Conservation (phyloP, 1,140 invertebrate genomes). For the Bombus balteatus region DNA sequence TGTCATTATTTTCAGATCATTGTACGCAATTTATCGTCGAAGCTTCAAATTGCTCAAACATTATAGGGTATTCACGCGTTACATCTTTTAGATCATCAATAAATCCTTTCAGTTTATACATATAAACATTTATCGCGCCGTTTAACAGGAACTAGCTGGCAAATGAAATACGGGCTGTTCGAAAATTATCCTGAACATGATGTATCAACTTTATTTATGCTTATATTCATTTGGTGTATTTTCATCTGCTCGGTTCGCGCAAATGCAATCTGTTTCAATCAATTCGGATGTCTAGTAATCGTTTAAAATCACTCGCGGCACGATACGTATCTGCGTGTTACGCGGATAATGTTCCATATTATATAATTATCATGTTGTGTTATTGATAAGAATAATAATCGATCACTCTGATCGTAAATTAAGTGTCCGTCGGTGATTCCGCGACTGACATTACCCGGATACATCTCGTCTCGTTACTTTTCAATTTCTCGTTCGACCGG, state of each 20-base stretch:
- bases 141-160: background rate
- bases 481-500: constrained; percentile 24
- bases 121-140: background rate
- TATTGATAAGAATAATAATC: constrained; percentile 39
- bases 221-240: too few species aligned
- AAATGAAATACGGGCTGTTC: background rate
- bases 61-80: background rate
- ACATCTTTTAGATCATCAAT: background rate
- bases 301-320: background rate
- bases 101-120: background rate
- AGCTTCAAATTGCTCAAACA: background rate
- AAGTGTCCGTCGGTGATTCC: constrained; percentile 5
- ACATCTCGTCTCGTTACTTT: constrained; percentile 16
- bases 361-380: constrained; percentile 15
- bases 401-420: constrained; percentile 25
- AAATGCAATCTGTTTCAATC: constrained; percentile 34
- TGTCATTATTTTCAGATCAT: background rate
- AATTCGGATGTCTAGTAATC: background rate
- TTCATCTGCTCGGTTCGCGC: background rate
- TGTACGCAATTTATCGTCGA: background rate
- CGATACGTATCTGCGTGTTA: background rate
- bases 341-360: background rate
- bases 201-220: constrained; percentile 14
- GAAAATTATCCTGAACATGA: background rate
- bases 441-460: constrained; percentile 10